phyloP scores from a whole-genome alignment of 2,113 vertebrate species.

The Embiotoca jacksoni region DNA sequence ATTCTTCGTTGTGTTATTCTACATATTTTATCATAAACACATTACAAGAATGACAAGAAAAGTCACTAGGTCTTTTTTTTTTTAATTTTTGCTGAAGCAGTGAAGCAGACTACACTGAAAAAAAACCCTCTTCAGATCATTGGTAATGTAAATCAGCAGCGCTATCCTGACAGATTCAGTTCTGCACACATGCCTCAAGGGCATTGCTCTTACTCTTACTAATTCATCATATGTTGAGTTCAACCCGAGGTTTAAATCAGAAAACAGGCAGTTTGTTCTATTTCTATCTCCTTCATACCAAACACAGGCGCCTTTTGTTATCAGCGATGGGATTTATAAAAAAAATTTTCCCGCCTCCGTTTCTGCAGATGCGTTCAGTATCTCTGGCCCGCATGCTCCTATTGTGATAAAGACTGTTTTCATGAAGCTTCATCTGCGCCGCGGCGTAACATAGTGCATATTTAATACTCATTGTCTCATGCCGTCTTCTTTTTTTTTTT shows the following conservation, averaged over 20 bases:
- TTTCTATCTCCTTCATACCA: slow-evolving; percentile 36
- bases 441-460: slow-evolving; percentile 10
- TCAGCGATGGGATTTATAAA: background rate
- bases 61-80: too few species aligned
- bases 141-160: slow-evolving; percentile 67
- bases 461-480: slow-evolving; percentile 33
- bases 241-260: slow-evolving; percentile 7
- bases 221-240: slow-evolving; percentile 52
- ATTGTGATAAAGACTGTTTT: slow-evolving; percentile 57
- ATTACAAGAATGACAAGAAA: too few species aligned
- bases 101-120: too few species aligned
- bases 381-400: slow-evolving; percentile 35
- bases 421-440: background rate
- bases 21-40: too few species aligned
- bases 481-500: background rate
- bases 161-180: slow-evolving; percentile 64
- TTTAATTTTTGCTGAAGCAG: too few species aligned
- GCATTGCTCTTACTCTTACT: slow-evolving; percentile 41
- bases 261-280: slow-evolving; percentile 44
- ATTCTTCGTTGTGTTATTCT: too few species aligned
- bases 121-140: slow-evolving; percentile 46
- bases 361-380: slow-evolving; percentile 34
- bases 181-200: slow-evolving; percentile 38
- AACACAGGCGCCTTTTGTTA: slow-evolving; percentile 22
- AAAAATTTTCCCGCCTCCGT: background rate